phyloP scores from a whole-genome alignment of 1,140 invertebrate genomes.

The Geopemphigus sp. region DNA sequence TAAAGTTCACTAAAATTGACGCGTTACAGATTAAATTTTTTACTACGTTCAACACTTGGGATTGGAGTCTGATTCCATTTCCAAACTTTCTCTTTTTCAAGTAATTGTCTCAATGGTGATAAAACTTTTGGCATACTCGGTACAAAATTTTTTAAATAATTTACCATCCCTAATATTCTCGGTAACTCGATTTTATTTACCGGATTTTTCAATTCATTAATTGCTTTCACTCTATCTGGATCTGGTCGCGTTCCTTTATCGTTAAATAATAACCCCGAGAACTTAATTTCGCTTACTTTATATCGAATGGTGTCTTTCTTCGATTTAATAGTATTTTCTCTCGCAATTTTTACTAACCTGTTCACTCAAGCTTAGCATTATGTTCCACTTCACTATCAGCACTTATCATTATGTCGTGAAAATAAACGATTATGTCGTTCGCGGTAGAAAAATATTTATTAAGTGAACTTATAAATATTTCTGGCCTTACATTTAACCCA shows the following conservation, averaged over 20 bases:
- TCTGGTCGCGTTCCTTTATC: slow-evolving; percentile 55
- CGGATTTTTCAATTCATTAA: slow-evolving; percentile 55
- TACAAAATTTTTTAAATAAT: slow-evolving; percentile 56
- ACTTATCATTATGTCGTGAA: slow-evolving; percentile 48
- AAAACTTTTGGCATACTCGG: slow-evolving; percentile 55
- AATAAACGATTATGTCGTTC: slow-evolving; percentile 54
- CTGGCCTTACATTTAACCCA: slow-evolving; percentile 54
- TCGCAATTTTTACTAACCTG: slow-evolving; percentile 50
- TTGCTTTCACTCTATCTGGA: slow-evolving; percentile 55
- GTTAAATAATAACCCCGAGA: slow-evolving; percentile 55
- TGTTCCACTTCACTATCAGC: slow-evolving; percentile 49
- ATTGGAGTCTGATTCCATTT: slow-evolving; percentile 25
- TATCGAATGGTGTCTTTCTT: slow-evolving; percentile 56
- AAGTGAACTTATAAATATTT: slow-evolving; percentile 55
- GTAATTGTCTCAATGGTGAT: slow-evolving; percentile 51
- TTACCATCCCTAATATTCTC: slow-evolving; percentile 56
- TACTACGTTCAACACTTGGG: slow-evolving; percentile 4
- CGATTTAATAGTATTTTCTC: slow-evolving; percentile 55
- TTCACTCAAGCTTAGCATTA: slow-evolving; percentile 24
- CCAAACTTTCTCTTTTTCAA: slow-evolving; percentile 49
- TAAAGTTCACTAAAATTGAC: slow-evolving; percentile 51
- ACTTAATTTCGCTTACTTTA: slow-evolving; percentile 54
- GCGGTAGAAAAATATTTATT: slow-evolving; percentile 54
- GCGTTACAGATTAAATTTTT: slow-evolving; percentile 24
- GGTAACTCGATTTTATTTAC: slow-evolving; percentile 55